Evolutionary conservation across 2,797 vertebrate genomes (phyloP), one percentile per base, ranked within the genome.

Genomic region (Enteromius anoplus): DNA sequence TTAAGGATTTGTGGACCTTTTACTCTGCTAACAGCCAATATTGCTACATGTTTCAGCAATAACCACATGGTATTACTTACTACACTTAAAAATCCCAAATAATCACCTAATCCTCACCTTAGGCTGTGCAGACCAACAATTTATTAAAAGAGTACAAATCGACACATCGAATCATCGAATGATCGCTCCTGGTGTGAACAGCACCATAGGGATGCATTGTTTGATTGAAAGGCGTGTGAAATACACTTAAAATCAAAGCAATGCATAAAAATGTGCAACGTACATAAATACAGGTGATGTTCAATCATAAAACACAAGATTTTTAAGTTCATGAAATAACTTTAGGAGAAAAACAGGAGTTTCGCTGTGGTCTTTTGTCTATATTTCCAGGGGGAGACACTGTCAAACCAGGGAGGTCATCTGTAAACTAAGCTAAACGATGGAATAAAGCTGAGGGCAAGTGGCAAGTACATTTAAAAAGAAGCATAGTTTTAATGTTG

Each of bases 401-500:
- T 14, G 11, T 26, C 21, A 23, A 7, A 51, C 3, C n/a, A 66
- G 19, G 19, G 12, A n/a, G 42, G 15, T 32, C 32, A 32, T 75
- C 64, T 71, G 3, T 82, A 53, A 40, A 49, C 51, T n/a, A 58
- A 10, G 73, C 19, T n/a, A 45, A 10, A 26, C 9, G 79, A 37
- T 11, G 34, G 62, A 75, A 29, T 42, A 83, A 40, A 55, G n/a
- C 76, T 80, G 34, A 76, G 70, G 32, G 32, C 66, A 60, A 64
- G 1, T n/a, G n/a, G 29, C 15, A 77, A 60, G 58, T 45, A 47
- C 32, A 68, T 40, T 79, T 68, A 68, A 53, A 78, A 68, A 12
- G 7, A 79, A 17, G 23, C 68, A 47, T 17, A 32, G 75, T 19
- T 55, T 80, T 42, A 70, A 29, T 45, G 37, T 47, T 58, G 9